Conservation (phyloP, 2,888 invertebrate genomes). For the Drosophila maculinotata region DNA sequence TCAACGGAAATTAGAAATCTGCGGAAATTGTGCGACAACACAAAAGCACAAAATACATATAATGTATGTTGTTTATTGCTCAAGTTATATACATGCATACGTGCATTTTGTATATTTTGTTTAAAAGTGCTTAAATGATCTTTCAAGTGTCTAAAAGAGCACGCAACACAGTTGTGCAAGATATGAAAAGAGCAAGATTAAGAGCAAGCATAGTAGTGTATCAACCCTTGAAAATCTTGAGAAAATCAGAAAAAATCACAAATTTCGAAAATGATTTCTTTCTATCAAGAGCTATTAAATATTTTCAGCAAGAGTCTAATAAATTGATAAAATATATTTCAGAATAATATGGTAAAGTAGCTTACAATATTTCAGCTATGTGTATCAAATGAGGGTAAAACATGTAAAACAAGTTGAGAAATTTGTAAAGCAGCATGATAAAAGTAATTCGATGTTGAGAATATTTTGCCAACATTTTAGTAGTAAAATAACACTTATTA, state of each 20-base stretch:
- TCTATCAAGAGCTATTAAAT: neutral
- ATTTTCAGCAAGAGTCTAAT: too few species aligned
- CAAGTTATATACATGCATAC: constrained; percentile 1
- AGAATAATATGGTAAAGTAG: too few species aligned
- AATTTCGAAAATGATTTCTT: neutral
- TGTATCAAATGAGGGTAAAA: too few species aligned
- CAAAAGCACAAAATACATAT: constrained; percentile 41
- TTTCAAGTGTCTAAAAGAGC: constrained; percentile 2
- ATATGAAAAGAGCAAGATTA: neutral
- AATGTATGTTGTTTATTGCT: constrained; percentile 44
- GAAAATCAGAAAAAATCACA: neutral
- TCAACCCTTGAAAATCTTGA: too few species aligned
- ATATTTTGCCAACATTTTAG: too few species aligned
- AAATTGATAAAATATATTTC: too few species aligned
- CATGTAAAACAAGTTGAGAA: too few species aligned
- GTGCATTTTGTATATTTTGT: constrained; percentile 6
- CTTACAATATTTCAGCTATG: too few species aligned
- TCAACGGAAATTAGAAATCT: constrained; percentile 77
- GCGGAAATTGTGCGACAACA: constrained; percentile 70
- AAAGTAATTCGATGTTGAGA: too few species aligned
- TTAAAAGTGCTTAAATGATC: constrained; percentile 18
- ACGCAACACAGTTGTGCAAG: constrained; percentile 9
- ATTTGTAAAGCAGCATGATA: too few species aligned
- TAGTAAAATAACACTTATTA: too few species aligned
- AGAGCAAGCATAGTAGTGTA: too few species aligned